phyloP scores from a whole-genome alignment of 2,113 vertebrate genomes.

The Dryoscopus gambensis region DNA sequence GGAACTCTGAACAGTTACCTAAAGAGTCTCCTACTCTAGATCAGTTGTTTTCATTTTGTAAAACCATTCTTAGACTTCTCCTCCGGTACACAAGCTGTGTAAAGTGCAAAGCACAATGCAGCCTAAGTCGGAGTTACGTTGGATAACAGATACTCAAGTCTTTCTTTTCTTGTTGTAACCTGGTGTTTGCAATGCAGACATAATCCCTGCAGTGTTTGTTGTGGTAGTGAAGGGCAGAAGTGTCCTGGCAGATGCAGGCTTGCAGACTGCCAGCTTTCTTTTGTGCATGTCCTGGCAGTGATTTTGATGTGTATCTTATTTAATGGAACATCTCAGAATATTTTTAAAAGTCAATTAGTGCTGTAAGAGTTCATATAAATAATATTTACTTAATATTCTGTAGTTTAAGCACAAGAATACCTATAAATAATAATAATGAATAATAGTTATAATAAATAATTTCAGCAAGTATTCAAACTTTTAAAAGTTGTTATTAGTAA shows the following conservation, averaged over 20 bases:
- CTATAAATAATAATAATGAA: too few relatives aligned
- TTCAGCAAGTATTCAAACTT: neutral
- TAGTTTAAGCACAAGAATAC: neutral
- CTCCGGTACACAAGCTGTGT: accelerated
- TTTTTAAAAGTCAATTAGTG: neutral
- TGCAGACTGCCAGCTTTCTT: neutral
- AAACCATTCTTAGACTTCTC: neutral
- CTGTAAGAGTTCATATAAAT: neutral
- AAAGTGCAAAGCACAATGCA: neutral
- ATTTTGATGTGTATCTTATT: neutral
- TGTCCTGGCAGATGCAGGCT: neutral
- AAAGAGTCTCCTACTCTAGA: neutral
- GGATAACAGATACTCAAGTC: neutral
- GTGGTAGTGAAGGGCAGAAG: neutral
- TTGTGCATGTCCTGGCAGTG: neutral
- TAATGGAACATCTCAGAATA: neutral
- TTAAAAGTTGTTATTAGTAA: neutral
- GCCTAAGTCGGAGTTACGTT: neutral
- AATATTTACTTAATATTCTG: neutral
- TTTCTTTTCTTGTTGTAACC: neutral
- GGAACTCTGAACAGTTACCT: neutral
- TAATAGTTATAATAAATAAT: neutral
- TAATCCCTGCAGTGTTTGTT: neutral
- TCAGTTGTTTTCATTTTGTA: neutral
- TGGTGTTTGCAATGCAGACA: neutral